A percentile compares a stretch with the other conserved stretches of the same genome.
These are phyloP conservation scores for Pelecanoides urinatrix DNA, from an alignment of 2,113 vertebrate species.

Conservation along the genomic window DNA sequence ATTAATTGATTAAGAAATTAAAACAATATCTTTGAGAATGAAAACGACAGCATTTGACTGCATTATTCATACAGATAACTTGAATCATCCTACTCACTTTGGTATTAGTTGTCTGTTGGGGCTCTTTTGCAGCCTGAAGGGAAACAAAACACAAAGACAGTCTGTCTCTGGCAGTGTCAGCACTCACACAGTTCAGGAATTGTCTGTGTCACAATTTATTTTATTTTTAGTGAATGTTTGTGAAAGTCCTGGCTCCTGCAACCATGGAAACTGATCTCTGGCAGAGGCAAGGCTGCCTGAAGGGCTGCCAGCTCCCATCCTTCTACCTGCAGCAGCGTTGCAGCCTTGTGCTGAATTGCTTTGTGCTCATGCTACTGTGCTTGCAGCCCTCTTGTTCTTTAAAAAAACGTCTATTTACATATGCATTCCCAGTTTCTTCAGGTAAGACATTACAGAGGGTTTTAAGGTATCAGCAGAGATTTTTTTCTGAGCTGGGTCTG, in stretches of 20 bases:
- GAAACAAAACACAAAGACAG: constrained; percentile 52
- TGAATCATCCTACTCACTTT: constrained; percentile 63
- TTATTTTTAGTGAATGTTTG: constrained; percentile 1
- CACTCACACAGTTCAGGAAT: background rate
- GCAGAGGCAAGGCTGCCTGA: background rate
- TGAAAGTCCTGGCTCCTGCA: constrained; percentile 43
- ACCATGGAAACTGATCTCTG: background rate
- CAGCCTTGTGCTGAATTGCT: background rate
- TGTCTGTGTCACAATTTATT: background rate
- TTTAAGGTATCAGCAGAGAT: background rate
- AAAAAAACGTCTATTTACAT: fast-evolving
- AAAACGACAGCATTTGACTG: background rate
- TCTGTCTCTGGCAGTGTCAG: background rate
- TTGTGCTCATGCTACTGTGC: background rate
- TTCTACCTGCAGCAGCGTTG: background rate
- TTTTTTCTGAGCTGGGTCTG: background rate
- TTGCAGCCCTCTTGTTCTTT: background rate
- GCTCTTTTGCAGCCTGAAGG: constrained; percentile 61
- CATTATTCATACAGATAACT: background rate
- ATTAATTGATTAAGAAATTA: background rate
- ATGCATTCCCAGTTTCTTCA: background rate
- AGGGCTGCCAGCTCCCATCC: background rate
- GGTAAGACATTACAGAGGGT: background rate
- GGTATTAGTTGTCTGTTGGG: constrained; percentile 44
- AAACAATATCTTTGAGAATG: background rate